Evolutionary conservation across 2,888 invertebrate genomes (phyloP).

Genomic region (Petrophora chlorosata): DNA sequence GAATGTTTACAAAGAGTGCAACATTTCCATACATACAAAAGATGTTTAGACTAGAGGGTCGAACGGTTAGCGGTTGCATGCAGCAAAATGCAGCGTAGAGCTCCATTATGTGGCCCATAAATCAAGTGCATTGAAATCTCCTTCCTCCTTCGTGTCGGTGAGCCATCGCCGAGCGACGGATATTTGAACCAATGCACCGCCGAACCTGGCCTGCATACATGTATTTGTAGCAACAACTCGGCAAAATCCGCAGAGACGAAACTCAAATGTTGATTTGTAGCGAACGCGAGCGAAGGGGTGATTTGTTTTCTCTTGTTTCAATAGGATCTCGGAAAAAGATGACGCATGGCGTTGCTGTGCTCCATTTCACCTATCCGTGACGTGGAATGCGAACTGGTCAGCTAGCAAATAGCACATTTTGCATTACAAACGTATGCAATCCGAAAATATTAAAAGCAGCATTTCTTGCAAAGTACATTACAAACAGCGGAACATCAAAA

Average conservation of each 20-base stretch:
- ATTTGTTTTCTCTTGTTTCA: slow-evolving; percentile 25
- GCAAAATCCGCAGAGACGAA: slow-evolving; percentile 32
- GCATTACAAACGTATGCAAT: no score
- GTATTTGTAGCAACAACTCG: slow-evolving; percentile 37
- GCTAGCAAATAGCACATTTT: no score
- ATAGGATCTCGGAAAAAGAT: slow-evolving; percentile 3
- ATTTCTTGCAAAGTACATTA: no score
- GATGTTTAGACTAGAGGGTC: slow-evolving; percentile 51
- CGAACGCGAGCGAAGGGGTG: slow-evolving; percentile 19
- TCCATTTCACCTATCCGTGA: not conserved
- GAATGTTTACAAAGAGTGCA: slow-evolving; percentile 10
- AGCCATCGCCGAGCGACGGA: slow-evolving; percentile 70
- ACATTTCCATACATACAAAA: slow-evolving; percentile 51
- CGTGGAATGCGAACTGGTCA: no score
- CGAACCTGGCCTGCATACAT: slow-evolving; percentile 42
- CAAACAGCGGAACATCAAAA: no score
- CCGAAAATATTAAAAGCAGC: no score
- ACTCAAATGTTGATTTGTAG: slow-evolving; percentile 34
- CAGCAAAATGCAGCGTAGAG: slow-evolving; percentile 69
- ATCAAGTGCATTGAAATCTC: slow-evolving; percentile 80
- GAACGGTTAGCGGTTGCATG: slow-evolving; percentile 65
- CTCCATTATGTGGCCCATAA: slow-evolving; percentile 75
- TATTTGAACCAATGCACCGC: slow-evolving; percentile 67
- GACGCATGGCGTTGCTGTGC: not conserved
- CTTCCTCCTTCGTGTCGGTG: slow-evolving; percentile 78